Percentiles rank a stretch among this genome's conserved stretches.
phyloP scores from a whole-genome alignment of 2,113 vertebrate species.

The Coracopsis vasa region DNA sequence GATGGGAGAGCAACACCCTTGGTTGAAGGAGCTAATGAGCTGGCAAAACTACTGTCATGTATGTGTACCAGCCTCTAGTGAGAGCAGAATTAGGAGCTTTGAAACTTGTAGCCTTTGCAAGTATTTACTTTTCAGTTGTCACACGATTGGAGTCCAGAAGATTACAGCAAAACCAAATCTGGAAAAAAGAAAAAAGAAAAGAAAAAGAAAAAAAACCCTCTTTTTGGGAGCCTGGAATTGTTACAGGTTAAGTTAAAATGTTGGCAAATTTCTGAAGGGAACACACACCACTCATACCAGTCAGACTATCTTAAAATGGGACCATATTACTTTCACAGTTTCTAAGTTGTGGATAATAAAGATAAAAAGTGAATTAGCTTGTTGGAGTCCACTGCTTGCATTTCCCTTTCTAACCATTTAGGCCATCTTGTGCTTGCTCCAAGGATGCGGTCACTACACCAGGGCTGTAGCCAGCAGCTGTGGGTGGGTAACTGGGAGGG shows the following conservation, averaged over 20 bases:
- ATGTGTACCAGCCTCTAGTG: not conserved
- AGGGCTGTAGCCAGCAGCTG: not conserved
- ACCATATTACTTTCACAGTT: not conserved
- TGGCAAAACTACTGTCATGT: not conserved
- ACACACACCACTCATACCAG: accelerated
- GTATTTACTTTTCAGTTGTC: not conserved
- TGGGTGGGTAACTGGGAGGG: not conserved
- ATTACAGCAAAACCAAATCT: not conserved
- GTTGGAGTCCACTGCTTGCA: not conserved
- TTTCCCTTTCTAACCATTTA: not conserved
- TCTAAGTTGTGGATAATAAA: not conserved
- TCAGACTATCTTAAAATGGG: not conserved
- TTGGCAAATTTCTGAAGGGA: not conserved
- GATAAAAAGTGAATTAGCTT: not conserved
- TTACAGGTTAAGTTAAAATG: not conserved
- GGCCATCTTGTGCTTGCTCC: not conserved
- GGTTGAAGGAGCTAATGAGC: not conserved
- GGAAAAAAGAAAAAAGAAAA: not conserved
- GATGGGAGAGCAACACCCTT: not conserved
- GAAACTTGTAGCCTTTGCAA: not conserved
- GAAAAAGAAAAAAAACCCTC: not conserved
- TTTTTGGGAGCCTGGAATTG: not conserved
- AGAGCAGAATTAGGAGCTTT: not conserved
- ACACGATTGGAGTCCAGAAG: not conserved
- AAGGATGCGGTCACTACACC: not conserved